Percentiles rank a stretch among this genome's conserved stretches.
Conservation (phyloP, 2,113 vertebrate genomes). For the Zosterops japonicus region DNA sequence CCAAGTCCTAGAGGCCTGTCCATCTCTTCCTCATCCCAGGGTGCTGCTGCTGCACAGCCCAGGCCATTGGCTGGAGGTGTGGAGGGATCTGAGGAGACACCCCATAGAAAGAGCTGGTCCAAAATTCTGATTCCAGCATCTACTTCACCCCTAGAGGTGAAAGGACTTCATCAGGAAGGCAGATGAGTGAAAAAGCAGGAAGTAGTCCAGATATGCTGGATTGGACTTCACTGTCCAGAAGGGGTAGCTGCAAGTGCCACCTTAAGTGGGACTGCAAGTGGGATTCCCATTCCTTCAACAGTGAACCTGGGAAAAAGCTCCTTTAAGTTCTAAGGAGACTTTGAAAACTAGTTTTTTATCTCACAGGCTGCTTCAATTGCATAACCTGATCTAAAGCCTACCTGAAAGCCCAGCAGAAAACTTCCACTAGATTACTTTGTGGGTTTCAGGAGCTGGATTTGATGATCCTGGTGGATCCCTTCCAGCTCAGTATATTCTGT, state of each 20-base stretch:
- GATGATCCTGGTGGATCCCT: neutral
- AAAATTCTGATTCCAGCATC: neutral
- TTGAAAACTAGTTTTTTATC: neutral
- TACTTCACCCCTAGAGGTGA: neutral
- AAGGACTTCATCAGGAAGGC: neutral
- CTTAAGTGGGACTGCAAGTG: neutral
- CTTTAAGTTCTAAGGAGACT: neutral
- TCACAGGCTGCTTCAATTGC: neutral
- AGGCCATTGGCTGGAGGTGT: neutral
- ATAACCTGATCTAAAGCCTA: neutral
- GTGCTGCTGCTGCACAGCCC: neutral
- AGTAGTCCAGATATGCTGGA: neutral
- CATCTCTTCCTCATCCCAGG: neutral
- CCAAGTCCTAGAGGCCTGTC: neutral
- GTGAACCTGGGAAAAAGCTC: neutral
- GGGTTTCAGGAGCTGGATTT: neutral
- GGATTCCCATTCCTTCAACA: neutral
- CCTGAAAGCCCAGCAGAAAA: neutral
- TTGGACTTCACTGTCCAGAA: neutral
- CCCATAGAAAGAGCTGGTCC: neutral
- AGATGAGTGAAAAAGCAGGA: neutral
- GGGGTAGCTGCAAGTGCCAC: neutral
- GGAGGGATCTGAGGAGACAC: neutral
- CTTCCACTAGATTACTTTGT: neutral
- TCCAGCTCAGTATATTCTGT: neutral